Base-by-base conservation (phyloP, 2,888 invertebrate species). In the Troilus luridus region DNA sequence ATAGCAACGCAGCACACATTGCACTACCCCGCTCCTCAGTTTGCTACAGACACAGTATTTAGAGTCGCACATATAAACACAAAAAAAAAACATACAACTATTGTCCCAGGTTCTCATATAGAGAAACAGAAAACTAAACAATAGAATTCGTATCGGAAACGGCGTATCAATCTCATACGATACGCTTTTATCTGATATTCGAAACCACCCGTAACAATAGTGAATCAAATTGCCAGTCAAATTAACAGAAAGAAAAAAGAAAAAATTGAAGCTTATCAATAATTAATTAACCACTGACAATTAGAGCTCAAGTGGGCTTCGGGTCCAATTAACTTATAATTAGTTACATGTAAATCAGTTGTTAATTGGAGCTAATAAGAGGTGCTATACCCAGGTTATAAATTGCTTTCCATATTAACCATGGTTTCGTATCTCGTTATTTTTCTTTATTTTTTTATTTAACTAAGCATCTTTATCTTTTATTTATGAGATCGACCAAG, bases 351-450 rank as follows among this genome's bases (percentile, higher is more conserved):
- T 21, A 85, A 85, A 85, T 85, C 56, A 85, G 85, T 56, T 85
- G 85, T 85, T 85, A 58, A 85, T 85, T 85, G 85, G 85, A n/a
- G 21, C 56, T 85, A 85, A 85, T 85, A 58, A 85, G 85, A 41
- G 56, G 85, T 56, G 85, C 85, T 85, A 58, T 85, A 77, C 17
- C 41, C 72, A 41, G 72, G 41, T 77, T 77, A 77, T 77, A 77
- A 77, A 77, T 77, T 77, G 72, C 27, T 77, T 41, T 17, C 72
- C 17, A 7, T 17, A 21, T 72, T 41, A 72, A 17, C 72, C 72
- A 19, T 77, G 72, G 72, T 27, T 77, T 77, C 72, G 41, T 41
- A 27, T 17, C 72, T 77, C 41, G 72, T 77, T 77, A 41, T 41
- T 67, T 24, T 67, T 77, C 41, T 12, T 24, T 59, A 10, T 64